A percentile compares a stretch with the other conserved stretches of the same genome.
Evolutionary conservation across 2,797 vertebrate genomes (phyloP).

Genomic region (Mycteria americana): DNA sequence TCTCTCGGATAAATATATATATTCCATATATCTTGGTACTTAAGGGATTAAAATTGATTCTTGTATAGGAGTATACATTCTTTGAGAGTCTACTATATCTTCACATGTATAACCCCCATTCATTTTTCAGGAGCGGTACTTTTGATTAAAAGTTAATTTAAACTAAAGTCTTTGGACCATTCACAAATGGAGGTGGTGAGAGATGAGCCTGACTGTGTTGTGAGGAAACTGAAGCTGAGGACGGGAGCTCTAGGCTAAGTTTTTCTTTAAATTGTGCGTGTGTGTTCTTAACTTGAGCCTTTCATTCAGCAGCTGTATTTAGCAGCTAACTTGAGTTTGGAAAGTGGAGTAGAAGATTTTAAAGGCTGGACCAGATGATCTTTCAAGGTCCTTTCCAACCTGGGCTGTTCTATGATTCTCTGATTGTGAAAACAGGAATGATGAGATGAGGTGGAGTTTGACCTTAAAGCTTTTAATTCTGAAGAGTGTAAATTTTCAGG

Average conservation of each 20-base stretch:
- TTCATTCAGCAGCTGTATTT: not conserved
- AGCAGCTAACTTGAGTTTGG: not conserved
- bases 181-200: not conserved
- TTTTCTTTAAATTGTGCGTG: not conserved
- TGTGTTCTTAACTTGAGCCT: not conserved
- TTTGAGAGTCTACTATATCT: not conserved
- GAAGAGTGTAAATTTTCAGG: not conserved
- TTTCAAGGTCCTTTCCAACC: not conserved
- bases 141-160: not conserved
- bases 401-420: not conserved
- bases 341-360: not conserved
- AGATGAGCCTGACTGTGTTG: not conserved
- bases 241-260: not conserved
- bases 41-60: not conserved
- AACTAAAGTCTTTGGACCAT: not conserved
- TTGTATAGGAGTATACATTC: not conserved
- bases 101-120: not conserved
- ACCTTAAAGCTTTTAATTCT: conserved; percentile 5
- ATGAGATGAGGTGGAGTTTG: not conserved
- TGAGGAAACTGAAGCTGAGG: not conserved
- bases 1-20: not conserved
- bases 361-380: not conserved
- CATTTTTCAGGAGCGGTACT: not conserved
- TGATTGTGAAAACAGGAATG: not conserved
- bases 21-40: not conserved